Evolutionary conservation across 1,140 invertebrate species (phyloP).

Genomic region (Orchesella cincta): DNA sequence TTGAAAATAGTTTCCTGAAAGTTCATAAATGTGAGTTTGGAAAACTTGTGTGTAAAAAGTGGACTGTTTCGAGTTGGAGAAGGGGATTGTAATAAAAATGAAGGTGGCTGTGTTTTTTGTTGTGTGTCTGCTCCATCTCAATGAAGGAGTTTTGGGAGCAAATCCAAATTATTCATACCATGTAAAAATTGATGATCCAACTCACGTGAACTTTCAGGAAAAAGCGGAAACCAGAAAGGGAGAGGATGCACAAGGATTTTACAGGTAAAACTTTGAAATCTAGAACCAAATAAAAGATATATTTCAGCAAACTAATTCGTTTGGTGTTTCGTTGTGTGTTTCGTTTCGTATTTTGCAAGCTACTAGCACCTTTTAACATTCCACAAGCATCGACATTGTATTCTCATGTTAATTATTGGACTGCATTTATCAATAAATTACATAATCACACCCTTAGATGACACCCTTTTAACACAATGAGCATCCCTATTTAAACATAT

Average conservation of each 20-base stretch:
- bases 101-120: constrained; percentile 37
- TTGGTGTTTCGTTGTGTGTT: too few species aligned
- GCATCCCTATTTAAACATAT: too few species aligned
- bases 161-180: constrained; percentile 50
- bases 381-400: too few species aligned
- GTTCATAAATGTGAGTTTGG: not conserved
- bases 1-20: not conserved
- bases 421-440: too few species aligned
- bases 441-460: too few species aligned
- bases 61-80: not conserved
- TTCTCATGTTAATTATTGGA: too few species aligned
- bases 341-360: too few species aligned
- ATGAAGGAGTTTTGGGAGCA: constrained; percentile 33
- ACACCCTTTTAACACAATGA: too few species aligned
- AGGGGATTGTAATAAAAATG: constrained; percentile 27
- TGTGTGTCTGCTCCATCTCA: constrained; percentile 27
- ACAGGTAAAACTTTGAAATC: constrained; percentile 43
- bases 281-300: too few species aligned
- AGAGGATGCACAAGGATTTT: constrained; percentile 48
- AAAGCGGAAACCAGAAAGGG: constrained; percentile 47
- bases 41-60: not conserved
- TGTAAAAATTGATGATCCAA: constrained; percentile 48
- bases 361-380: too few species aligned
- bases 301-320: too few species aligned
- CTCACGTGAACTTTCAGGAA: constrained; percentile 47